Evolutionary conservation across 1,140 invertebrate species (phyloP), one percentile per base, ranked within the genome.

Genomic region (Paracyclopina nana): DNA sequence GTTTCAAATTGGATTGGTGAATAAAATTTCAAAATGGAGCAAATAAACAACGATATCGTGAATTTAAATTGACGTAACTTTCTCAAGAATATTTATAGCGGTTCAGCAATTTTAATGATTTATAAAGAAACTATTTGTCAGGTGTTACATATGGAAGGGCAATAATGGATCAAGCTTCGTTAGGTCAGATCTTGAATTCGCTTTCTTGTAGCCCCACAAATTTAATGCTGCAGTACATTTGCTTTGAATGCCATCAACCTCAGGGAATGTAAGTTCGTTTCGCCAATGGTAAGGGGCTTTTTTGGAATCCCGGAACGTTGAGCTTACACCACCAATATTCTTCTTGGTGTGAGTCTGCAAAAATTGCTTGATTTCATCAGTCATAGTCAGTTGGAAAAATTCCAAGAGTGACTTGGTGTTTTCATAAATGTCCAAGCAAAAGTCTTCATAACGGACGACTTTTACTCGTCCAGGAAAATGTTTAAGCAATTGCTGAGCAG

Each of bases 241-340:
- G 54, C 69, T 65, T 65, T 80, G 71, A 42, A 75, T 74, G 26
- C 55, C 59, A 57, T 61, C 71, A 56, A 79, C 75, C 54, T 70
- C 66, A n/a, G 72, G 68, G 20, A 58, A 58, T 12, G 56, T 58
- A 26, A 85, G 67, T 57, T 82, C 78, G 38, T 69, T 72, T 54
- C 75, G 76, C 83, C 83, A 87, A 60, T 80, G 79, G 61, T 83
- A 85, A 52, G 82, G 81, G 46, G 80, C 77, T 20, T 71, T 73
- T 60, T 79, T 79, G 5, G 82, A 83, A 61, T 85, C 76, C 18
- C 82, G 70, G 61, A 77, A 82, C 6, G 82, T 87, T 57, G 80
- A 83, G 28, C 79, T 83, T 11, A 82, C 78, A 14, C 79, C 80
- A 11, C 78, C 81, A 4, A 75, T 72, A 56, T 85, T 75, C 31